A percentile compares a stretch with the other conserved stretches of the same genome.
These are phyloP conservation scores for Sebastes vulpes DNA, from an alignment of 2,797 vertebrate species.

Conservation along the genomic window DNA sequence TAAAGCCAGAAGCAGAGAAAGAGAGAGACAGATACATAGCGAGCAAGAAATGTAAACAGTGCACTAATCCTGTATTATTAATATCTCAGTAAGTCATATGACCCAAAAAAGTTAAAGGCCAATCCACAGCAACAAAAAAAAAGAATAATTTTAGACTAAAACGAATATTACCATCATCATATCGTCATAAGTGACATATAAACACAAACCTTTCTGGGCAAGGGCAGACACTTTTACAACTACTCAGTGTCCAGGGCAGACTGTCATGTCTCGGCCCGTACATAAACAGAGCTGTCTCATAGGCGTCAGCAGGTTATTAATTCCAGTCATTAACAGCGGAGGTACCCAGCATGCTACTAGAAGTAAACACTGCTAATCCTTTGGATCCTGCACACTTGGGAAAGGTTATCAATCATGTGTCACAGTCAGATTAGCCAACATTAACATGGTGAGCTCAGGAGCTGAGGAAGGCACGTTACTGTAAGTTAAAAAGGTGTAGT, in stretches of 20 bases:
- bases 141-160: slow-evolving; percentile 53
- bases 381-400: slow-evolving; percentile 88
- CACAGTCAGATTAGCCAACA: slow-evolving; percentile 80
- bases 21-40: slow-evolving; percentile 48
- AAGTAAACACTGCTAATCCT: slow-evolving; percentile 86
- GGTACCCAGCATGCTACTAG: slow-evolving; percentile 82
- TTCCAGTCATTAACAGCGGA: slow-evolving; percentile 83
- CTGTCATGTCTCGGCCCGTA: slow-evolving; percentile 67
- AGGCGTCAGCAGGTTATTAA: slow-evolving; percentile 83
- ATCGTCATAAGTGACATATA: slow-evolving; percentile 67
- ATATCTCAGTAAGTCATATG: slow-evolving; percentile 62
- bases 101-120: slow-evolving; percentile 58
- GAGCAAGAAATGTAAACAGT: slow-evolving; percentile 69
- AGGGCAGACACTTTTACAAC: slow-evolving; percentile 69
- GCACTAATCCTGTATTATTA: slow-evolving; percentile 61
- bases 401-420: slow-evolving; percentile 84
- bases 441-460: slow-evolving; percentile 67
- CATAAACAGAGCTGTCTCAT: slow-evolving; percentile 81
- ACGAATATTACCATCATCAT: slow-evolving; percentile 54
- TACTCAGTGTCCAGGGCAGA: slow-evolving; percentile 60
- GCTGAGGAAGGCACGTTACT: slow-evolving; percentile 41
- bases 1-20: slow-evolving; percentile 40
- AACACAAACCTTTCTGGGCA: slow-evolving; percentile 76
- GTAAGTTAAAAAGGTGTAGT: slow-evolving; percentile 33
- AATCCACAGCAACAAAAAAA: slow-evolving; percentile 23